Conservation (phyloP, 2,888 invertebrate species). For the Orthonychiurus folsomi region DNA sequence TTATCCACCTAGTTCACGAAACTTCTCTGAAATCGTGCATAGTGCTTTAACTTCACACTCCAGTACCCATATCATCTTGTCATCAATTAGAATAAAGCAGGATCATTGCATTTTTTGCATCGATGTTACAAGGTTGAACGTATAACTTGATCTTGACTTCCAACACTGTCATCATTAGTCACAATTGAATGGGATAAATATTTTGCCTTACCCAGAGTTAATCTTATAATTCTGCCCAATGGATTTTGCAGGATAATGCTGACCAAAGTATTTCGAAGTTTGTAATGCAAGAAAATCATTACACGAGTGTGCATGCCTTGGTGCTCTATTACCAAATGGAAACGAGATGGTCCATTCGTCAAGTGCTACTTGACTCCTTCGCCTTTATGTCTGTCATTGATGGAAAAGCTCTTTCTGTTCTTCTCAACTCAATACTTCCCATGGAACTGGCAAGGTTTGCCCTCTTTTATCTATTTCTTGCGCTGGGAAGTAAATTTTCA, state of each 20-base stretch:
- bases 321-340: constrained; percentile 97
- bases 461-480: constrained; percentile 42
- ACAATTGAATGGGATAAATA: too few relatives aligned
- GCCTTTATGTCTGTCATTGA: constrained; percentile 80
- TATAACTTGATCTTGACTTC: too few relatives aligned
- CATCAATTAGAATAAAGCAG: too few relatives aligned
- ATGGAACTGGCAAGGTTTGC: constrained; percentile 82
- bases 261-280: constrained; percentile 79
- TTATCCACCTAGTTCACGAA: too few relatives aligned
- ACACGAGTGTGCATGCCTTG: constrained; percentile 70
- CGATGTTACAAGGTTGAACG: too few relatives aligned
- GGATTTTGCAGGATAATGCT: constrained; percentile 75
- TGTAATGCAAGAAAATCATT: constrained; percentile 72
- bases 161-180: too few relatives aligned
- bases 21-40: too few relatives aligned
- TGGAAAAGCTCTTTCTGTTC: constrained; percentile 66
- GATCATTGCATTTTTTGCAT: too few relatives aligned
- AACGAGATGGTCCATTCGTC: constrained; percentile 73
- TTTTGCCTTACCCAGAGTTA: too few relatives aligned
- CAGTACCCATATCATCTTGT: too few relatives aligned
- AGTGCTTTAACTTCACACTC: too few relatives aligned
- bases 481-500: constrained; percentile 15
- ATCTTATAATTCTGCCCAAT: too few relatives aligned
- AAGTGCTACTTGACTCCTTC: constrained; percentile 72
- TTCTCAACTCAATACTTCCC: constrained; percentile 79